These are phyloP conservation scores for Lemur catta DNA, from an alignment of 2,797 vertebrate genomes.

Conservation along the genomic window DNA sequence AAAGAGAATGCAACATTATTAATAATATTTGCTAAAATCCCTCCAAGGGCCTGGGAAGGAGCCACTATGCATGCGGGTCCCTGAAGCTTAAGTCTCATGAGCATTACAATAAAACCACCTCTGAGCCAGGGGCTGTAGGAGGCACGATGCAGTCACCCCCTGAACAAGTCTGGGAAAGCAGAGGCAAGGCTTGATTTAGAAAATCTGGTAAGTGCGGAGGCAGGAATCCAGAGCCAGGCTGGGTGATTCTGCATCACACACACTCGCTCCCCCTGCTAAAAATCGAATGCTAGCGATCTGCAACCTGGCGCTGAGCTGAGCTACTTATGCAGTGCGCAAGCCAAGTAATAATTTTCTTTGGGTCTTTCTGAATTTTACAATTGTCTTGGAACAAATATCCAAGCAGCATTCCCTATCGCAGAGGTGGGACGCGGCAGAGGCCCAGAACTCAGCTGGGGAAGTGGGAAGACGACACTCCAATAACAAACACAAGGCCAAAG, in stretches of 20 bases:
- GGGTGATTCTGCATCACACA: background rate
- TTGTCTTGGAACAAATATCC: background rate
- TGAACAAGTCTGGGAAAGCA: background rate
- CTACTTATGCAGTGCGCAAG: background rate
- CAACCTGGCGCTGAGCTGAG: background rate
- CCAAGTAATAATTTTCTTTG: background rate
- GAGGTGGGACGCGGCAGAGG: background rate
- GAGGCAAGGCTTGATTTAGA: background rate
- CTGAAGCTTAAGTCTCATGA: background rate
- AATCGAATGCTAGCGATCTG: background rate
- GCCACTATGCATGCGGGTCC: background rate
- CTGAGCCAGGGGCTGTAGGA: background rate
- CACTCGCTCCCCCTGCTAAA: rapidly evolving
- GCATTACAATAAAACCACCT: background rate
- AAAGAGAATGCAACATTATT: background rate
- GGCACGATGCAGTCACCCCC: background rate
- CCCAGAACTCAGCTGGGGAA: background rate
- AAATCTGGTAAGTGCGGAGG: background rate
- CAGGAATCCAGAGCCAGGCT: background rate
- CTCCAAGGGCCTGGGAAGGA: background rate
- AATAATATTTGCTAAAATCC: background rate
- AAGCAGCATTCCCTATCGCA: background rate
- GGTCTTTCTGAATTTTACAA: background rate
- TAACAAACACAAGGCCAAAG: background rate
- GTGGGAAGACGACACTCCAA: background rate